phyloP scores from a whole-genome alignment of 2,113 vertebrate species.

The Etheostoma cragini region DNA sequence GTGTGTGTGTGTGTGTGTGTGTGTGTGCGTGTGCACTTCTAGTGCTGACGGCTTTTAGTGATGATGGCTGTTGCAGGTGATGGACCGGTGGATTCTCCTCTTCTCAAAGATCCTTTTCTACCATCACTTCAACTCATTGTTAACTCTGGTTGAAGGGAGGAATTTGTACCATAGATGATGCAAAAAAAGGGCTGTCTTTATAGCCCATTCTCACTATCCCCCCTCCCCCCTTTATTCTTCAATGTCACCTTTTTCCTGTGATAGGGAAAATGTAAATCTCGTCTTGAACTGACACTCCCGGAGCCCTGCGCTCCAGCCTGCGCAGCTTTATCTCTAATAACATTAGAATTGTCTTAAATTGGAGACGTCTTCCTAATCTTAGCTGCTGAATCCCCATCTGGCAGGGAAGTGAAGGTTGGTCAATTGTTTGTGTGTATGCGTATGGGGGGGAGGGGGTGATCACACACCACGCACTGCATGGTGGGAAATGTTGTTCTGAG shows the following conservation, averaged over 20 bases:
- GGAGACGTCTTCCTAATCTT: constrained; percentile 70
- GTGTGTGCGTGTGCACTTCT: constrained; percentile 17
- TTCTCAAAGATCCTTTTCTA: not conserved
- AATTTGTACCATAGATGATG: constrained; percentile 49
- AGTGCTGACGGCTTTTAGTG: not conserved
- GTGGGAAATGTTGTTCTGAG: constrained; percentile 76
- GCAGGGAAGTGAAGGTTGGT: constrained; percentile 59
- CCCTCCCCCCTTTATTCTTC: constrained; percentile 38
- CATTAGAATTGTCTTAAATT: constrained; percentile 68
- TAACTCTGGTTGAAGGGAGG: constrained; percentile 2
- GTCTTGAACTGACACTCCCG: not conserved
- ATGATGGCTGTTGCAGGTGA: constrained; percentile 30
- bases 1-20: constrained; percentile 27
- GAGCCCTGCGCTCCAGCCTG: constrained; percentile 4
- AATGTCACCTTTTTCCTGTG: constrained; percentile 59
- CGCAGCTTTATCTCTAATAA: constrained; percentile 56
- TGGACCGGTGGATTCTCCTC: not conserved
- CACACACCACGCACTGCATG: constrained; percentile 66
- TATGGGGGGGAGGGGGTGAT: constrained; percentile 46
- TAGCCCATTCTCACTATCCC: constrained; percentile 38
- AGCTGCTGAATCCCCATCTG: constrained; percentile 71
- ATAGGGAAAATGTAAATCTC: constrained; percentile 31
- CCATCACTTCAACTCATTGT: not conserved
- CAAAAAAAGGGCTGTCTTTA: constrained; percentile 54
- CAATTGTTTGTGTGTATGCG: constrained; percentile 66